Evolutionary conservation across 2,113 vertebrate species (phyloP), one percentile per base, ranked within the genome.

Genomic region (Probosciger aterrimus): DNA sequence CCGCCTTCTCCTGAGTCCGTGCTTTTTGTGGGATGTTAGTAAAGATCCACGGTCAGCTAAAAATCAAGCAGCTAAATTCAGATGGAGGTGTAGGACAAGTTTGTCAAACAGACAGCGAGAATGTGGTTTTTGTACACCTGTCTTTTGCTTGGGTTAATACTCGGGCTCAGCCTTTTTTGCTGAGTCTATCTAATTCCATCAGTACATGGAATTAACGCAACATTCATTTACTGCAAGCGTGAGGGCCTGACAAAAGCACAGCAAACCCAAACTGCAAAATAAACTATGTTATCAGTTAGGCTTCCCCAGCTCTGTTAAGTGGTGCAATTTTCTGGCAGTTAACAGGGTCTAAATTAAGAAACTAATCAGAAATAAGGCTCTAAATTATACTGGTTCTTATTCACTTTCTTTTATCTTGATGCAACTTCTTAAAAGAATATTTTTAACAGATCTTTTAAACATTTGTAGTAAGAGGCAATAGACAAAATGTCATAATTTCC

Each of bases 401-500:
- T 93, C 91, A 76, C 52, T 89, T 87, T 83, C 73, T 96, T 95
- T 90, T 68, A 75, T 94, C 85, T 84, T 52, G 31, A 92, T 74
- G 47, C 5, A 47, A 43, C 50, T 80, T 80, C 67, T 90, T 84
- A 86, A 83, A 92, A 89, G 41, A 85, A 43, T 91, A 79, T 89
- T 91, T 95, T 88, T 88, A 90, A 90, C 73, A 62, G 76, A 79
- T 77, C 67, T 86, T 86, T 95, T 90, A 96, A 95, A 92, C 79
- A 82, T 88, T 92, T 87, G 86, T 96, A 91, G 89, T 91, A 96
- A 94, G 86, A 93, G 79, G 93, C 82, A 96, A 95, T 88, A 95
- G 89, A 85, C 76, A 93, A 97, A 95, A 93, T 95, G 97, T 92
- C 92, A 97, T 89, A 46, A 96, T 97, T 97, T 96, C 94, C 94